These are phyloP conservation scores for Oreonectes daqikongensis DNA, from an alignment of 2,797 vertebrate species.

Conservation along the genomic window DNA sequence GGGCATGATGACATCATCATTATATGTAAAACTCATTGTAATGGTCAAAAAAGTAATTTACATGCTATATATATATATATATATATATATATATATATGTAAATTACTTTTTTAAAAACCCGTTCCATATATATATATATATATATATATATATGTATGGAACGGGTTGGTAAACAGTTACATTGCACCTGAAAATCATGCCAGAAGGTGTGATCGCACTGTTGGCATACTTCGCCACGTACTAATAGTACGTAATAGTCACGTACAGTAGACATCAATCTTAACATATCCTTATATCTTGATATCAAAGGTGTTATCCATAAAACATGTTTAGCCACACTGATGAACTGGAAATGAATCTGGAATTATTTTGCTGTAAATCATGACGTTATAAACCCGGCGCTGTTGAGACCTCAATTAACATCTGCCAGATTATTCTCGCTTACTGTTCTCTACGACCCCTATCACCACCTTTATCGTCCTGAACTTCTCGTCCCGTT, in stretches of 20 bases:
- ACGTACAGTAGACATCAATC: background rate
- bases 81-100: background rate
- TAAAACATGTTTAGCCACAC: background rate
- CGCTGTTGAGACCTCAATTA: background rate
- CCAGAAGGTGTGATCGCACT: background rate
- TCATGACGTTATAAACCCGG: background rate
- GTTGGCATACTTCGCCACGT: background rate
- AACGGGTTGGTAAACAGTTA: background rate
- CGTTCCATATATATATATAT: no score
- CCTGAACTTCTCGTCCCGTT: slow-evolving; percentile 56
- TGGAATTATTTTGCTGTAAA: slow-evolving; percentile 5
- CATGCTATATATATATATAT: no score
- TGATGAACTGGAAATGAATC: background rate
- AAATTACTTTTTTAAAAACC: no score
- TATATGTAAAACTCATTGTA: background rate
- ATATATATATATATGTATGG: background rate
- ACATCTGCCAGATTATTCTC: background rate
- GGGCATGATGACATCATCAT: background rate
- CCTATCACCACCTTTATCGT: slow-evolving; percentile 32
- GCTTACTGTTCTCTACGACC: background rate
- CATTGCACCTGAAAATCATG: background rate
- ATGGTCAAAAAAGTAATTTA: no score
- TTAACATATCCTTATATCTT: background rate
- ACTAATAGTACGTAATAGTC: no score
- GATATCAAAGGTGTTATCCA: background rate